Evolutionary conservation across 2,797 vertebrate genomes (phyloP).

Genomic region (Argyrosomus regius): DNA sequence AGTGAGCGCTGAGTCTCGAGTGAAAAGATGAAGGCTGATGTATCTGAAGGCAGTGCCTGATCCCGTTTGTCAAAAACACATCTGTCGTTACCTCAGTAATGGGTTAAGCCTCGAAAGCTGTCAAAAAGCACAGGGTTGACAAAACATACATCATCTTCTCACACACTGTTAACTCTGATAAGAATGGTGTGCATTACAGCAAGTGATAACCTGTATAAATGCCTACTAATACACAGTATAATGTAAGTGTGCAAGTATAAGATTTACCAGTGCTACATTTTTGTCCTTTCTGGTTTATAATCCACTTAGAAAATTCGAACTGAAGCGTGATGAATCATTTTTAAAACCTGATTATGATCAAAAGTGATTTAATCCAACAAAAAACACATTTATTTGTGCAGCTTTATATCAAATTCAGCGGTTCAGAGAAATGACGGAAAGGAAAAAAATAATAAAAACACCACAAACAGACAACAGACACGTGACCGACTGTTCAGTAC

Average conservation of each 20-base stretch:
- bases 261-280: neutral
- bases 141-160: constrained; percentile 71
- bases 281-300: neutral
- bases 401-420: neutral
- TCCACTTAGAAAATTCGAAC: neutral
- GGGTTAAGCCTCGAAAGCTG: constrained; percentile 64
- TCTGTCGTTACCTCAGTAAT: constrained; percentile 78
- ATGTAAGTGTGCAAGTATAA: neutral
- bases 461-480: constrained; percentile 1
- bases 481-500: neutral
- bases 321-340: neutral
- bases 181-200: constrained; percentile 64
- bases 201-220: constrained; percentile 63
- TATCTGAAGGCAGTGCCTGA: constrained; percentile 62
- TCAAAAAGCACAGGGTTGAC: constrained; percentile 64
- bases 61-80: constrained; percentile 70
- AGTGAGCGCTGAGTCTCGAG: constrained; percentile 74
- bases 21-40: constrained; percentile 78
- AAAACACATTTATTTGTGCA: neutral
- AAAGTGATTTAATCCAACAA: neutral
- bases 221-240: neutral
- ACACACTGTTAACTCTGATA: constrained; percentile 49
- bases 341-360: neutral
- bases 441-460: neutral
- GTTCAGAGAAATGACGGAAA: neutral